These are phyloP conservation scores for Heteractis magnifica DNA, from an alignment of 92 coral and sea anemone genomes.

Conservation along the genomic window DNA sequence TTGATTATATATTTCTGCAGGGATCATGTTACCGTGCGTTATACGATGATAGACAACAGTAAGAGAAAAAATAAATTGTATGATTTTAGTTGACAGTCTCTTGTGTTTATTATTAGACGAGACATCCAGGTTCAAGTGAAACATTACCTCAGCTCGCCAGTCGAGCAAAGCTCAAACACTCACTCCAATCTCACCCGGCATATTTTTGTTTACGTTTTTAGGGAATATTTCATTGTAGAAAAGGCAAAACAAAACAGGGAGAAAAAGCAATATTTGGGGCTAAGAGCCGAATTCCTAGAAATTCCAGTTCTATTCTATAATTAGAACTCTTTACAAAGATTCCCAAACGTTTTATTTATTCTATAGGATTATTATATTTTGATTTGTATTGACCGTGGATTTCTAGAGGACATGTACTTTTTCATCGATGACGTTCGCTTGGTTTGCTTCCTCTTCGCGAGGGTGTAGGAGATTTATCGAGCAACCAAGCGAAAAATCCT, in stretches of 20 bases:
- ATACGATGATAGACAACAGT: background rate
- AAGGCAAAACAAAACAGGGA: background rate
- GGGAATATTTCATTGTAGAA: background rate
- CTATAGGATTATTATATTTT: background rate
- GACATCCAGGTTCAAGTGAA: background rate
- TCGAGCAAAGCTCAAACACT: background rate
- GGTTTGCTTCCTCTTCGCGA: conserved; percentile 18
- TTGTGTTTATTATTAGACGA: background rate
- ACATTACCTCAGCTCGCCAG: conserved; percentile 2
- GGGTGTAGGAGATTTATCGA: background rate
- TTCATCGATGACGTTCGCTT: conserved; percentile 19
- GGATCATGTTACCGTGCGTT: background rate
- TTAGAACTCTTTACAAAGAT: conserved; percentile 9
- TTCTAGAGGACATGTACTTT: background rate
- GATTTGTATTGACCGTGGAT: background rate
- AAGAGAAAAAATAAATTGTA: background rate
- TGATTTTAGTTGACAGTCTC: background rate
- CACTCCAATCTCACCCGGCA: background rate
- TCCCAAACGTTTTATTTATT: background rate
- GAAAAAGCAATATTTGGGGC: background rate
- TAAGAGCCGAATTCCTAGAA: background rate
- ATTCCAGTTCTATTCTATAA: background rate
- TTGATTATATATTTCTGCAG: background rate
- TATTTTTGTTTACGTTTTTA: background rate
- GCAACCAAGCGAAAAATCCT: conserved; percentile 15